Base-by-base conservation (phyloP, 2,113 vertebrate species). In the Phainopepla nitens region DNA sequence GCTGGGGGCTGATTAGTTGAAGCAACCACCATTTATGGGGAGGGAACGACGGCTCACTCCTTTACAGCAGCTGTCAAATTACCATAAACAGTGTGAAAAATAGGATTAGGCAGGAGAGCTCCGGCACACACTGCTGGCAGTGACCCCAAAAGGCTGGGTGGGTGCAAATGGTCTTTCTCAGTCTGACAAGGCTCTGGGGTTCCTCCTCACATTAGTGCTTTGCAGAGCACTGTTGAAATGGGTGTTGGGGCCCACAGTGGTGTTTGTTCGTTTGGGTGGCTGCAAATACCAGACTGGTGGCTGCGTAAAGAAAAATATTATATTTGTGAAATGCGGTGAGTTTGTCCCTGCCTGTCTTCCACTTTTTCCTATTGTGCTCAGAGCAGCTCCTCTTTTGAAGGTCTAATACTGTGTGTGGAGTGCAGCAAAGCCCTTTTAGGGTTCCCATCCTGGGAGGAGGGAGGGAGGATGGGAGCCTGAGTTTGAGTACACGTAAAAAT, bases 21-120 rank as follows among this genome's bases (percentile, higher is more conserved):
- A 73, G 64, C 51, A 31, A 77, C 7, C 54, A 83, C 93, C 85
- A 77, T 96, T 90, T 96, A 95, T 75, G 85, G 94, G 85, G 87
- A 83, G 71, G 82, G 88, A 95, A 47, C 58, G 70, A 82, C 87
- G 35, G 85, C 85, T 86, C 71, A 2, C 36, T 94, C 0, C 0
- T 20, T 85, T 50, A 72, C 21, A 77, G 78, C 70, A 53, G 81
- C 91, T 93, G 89, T 69, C 81, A 93, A 65, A 69, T 82, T 8
- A 82, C 72, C 44, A 23, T 83, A 95, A 97, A 96, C 93, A 88
- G 70, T 29, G 36, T 61, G 13, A 73, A 69, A 85, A 39, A 18
- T 1, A 27, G 87, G 87, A 51, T 82, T 44, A 87, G 77, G 80
- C 77, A 45, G 77, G 83, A 92, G 87, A 72, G 72, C 61, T 81